Evolutionary conservation across 2,113 vertebrate species (phyloP).

Genomic region (Tapirus terrestris): DNA sequence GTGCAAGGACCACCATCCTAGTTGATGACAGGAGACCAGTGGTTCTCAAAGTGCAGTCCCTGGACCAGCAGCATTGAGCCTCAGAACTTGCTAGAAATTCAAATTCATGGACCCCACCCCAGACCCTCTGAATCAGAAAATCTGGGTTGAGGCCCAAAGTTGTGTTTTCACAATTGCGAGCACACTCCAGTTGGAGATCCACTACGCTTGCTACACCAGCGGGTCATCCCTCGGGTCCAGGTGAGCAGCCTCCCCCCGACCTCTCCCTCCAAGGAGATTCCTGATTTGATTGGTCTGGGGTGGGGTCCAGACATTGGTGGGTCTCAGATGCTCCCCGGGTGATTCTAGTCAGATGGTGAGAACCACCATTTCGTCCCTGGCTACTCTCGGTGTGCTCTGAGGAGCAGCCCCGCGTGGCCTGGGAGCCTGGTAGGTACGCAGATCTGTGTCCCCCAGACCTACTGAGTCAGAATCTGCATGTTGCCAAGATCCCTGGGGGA

Average conservation of each 20-base stretch:
- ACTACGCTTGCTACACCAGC: accelerated
- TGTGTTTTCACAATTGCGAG: neutral
- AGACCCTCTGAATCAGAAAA: neutral
- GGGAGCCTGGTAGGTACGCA: neutral
- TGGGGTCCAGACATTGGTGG: neutral
- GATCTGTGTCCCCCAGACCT: neutral
- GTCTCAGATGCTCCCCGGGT: neutral
- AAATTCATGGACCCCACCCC: neutral
- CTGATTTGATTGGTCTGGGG: neutral
- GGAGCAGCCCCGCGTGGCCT: neutral
- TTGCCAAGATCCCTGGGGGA: neutral
- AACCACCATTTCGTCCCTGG: neutral
- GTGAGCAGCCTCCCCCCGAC: neutral
- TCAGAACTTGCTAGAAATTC: neutral
- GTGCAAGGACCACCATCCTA: neutral
- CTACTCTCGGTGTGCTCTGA: neutral
- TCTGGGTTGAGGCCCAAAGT: too few relatives aligned
- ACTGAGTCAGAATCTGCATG: neutral
- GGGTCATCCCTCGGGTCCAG: accelerated
- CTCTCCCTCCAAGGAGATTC: neutral
- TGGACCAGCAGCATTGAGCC: neutral
- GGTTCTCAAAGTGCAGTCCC: neutral
- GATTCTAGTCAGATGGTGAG: neutral
- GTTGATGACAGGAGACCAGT: accelerated
- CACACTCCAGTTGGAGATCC: neutral